Conservation (phyloP, 2,888 invertebrate genomes). For the Diplolepis rosae region DNA sequence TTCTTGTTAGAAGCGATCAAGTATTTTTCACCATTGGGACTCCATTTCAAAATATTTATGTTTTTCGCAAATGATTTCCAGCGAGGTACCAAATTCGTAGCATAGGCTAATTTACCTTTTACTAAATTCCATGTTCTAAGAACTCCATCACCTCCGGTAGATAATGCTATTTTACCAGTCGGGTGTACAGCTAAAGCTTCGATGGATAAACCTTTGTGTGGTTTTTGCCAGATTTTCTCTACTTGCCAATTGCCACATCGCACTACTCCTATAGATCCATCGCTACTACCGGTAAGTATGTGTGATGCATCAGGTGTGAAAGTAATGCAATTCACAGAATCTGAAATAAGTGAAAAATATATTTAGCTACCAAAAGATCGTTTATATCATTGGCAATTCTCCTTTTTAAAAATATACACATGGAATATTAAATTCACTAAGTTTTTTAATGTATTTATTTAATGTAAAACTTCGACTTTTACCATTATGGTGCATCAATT, state of each 20-base stretch:
- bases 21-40: slow-evolving; percentile 85
- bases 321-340: slow-evolving; percentile 84
- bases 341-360: slow-evolving; percentile 62
- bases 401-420: too few relatives aligned
- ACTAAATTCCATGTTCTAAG: slow-evolving; percentile 95
- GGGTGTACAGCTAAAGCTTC: slow-evolving; percentile 89
- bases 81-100: slow-evolving; percentile 83
- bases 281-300: slow-evolving; percentile 88
- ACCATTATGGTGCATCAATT: slow-evolving; percentile 87
- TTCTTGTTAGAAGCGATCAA: slow-evolving; percentile 82
- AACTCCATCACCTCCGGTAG: slow-evolving; percentile 88
- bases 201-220: slow-evolving; percentile 87
- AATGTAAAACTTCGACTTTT: slow-evolving; percentile 46
- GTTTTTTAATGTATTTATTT: too few relatives aligned
- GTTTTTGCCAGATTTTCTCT: slow-evolving; percentile 87
- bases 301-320: slow-evolving; percentile 87
- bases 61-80: slow-evolving; percentile 65
- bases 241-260: slow-evolving; percentile 90
- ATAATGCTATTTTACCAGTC: slow-evolving; percentile 90
- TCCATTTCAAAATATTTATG: slow-evolving; percentile 77
- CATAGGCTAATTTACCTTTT: slow-evolving; percentile 92
- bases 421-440: too few relatives aligned
- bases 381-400: too few relatives aligned
- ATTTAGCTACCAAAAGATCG: too few relatives aligned
- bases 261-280: slow-evolving; percentile 88